Conservation (phyloP, 2,113 vertebrate species). For the Scytalopus superciliaris region DNA sequence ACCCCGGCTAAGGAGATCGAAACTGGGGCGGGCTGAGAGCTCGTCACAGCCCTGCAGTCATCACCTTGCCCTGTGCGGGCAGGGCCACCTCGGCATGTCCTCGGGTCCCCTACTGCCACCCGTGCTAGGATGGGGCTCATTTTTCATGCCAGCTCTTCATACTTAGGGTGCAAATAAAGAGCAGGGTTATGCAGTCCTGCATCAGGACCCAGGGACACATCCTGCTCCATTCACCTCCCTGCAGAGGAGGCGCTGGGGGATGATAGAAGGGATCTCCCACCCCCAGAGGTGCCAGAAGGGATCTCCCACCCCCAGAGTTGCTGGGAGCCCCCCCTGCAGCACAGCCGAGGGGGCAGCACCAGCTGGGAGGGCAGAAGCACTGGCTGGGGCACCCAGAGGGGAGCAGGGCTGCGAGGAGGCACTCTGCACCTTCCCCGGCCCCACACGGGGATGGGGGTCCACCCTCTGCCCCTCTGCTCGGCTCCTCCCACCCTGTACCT, state of each 20-base stretch:
- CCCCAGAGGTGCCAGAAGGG: neutral
- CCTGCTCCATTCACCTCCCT: neutral
- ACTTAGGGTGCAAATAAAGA: neutral
- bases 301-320: neutral
- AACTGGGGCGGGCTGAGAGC: neutral
- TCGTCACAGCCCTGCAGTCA: neutral
- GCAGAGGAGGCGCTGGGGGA: neutral
- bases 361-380: accelerated
- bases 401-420: neutral
- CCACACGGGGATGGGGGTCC: accelerated
- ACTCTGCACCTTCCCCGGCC: neutral
- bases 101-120: neutral
- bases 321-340: too few relatives aligned
- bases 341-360: neutral
- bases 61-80: neutral
- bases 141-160: neutral
- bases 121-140: accelerated
- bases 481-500: constrained; percentile 71
- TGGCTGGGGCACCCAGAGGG: accelerated
- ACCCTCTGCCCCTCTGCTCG: neutral
- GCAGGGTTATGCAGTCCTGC: neutral
- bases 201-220: neutral
- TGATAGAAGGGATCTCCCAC: neutral
- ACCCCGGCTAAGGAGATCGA: neutral
- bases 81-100: neutral